Evolutionary conservation across 2,113 vertebrate species (phyloP).

Genomic region (Eurystomus gularis): DNA sequence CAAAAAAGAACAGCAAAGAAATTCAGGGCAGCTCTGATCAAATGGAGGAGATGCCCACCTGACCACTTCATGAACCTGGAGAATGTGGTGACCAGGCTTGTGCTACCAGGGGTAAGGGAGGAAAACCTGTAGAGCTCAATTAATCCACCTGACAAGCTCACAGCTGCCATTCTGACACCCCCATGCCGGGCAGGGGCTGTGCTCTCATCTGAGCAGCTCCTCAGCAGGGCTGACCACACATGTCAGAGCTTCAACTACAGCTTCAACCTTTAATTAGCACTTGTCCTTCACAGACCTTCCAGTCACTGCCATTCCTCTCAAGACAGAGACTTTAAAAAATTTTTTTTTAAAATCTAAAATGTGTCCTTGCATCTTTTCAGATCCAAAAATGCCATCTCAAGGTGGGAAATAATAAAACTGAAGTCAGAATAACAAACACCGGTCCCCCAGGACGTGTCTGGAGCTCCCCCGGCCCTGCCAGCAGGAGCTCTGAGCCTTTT

Average conservation of each 20-base stretch:
- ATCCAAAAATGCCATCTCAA: background rate
- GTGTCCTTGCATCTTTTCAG: background rate
- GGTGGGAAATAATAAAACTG: background rate
- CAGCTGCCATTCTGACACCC: background rate
- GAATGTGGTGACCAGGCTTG: no score
- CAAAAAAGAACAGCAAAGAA: background rate
- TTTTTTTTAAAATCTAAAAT: no score
- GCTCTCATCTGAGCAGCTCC: background rate
- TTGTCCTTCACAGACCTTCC: background rate
- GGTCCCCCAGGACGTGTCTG: background rate
- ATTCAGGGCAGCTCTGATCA: background rate
- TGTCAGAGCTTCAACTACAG: background rate
- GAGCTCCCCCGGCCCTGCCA: background rate
- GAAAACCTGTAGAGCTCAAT: background rate
- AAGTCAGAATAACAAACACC: background rate
- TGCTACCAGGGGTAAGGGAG: background rate
- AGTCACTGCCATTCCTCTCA: background rate
- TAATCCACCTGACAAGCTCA: background rate
- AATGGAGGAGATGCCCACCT: background rate
- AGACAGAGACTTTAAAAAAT: background rate
- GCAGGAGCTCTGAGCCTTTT: background rate
- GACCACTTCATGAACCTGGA: background rate
- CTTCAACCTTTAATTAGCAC: background rate
- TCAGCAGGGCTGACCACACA: background rate
- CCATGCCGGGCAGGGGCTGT: no score